A percentile compares a stretch with the other conserved stretches of the same genome.
Conservation (phyloP, 2,113 vertebrate species). For the Phylloscopus trochilus region DNA sequence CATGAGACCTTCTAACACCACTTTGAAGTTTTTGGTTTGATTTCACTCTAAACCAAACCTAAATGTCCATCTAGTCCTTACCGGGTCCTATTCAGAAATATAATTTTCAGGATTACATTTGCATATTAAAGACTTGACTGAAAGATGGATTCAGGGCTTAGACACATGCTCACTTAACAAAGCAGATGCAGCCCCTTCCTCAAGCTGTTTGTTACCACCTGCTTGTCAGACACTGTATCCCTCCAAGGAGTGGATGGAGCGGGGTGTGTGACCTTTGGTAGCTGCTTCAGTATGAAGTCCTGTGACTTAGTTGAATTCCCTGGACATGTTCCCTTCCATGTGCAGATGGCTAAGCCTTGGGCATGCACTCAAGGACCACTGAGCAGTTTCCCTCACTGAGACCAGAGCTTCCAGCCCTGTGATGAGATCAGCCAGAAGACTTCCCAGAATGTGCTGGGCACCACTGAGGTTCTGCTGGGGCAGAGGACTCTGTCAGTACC, state of each 20-base stretch:
- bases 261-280: not conserved
- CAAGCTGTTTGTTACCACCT: slow-evolving; percentile 32
- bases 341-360: not conserved
- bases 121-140: not conserved
- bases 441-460: not conserved
- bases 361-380: not conserved
- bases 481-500: not conserved
- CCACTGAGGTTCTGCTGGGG: not conserved
- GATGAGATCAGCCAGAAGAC: not conserved
- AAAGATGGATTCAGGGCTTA: slow-evolving; percentile 19
- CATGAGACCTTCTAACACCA: not conserved
- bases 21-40: not conserved
- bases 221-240: not conserved
- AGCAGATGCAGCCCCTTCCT: slow-evolving; percentile 17
- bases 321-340: not conserved
- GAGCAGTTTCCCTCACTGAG: not conserved
- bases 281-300: not conserved
- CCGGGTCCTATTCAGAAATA: not conserved
- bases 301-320: not conserved
- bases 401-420: not conserved
- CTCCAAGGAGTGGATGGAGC: not conserved
- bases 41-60: not conserved
- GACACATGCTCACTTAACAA: slow-evolving; percentile 1
- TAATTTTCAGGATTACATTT: not conserved
- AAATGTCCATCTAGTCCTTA: not conserved